Conservation (phyloP, 1,140 invertebrate species). For the Drosophila pruinosa region DNA sequence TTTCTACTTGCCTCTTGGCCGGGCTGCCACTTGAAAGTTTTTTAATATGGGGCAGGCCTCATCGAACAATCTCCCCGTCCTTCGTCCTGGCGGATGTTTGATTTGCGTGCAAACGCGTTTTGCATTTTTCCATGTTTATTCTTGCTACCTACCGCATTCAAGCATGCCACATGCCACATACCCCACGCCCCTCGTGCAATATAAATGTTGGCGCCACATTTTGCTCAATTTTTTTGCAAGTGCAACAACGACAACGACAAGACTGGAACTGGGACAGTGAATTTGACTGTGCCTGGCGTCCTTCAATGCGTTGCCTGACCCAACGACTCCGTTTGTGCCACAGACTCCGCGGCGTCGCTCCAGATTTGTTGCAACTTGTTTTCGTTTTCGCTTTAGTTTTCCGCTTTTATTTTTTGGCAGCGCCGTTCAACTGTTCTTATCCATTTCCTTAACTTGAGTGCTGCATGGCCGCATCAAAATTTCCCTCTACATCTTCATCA, state of each 20-base stretch:
- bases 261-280: no score
- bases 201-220: slow-evolving; percentile 30
- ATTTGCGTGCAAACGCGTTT: slow-evolving; percentile 37
- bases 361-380: slow-evolving; percentile 37
- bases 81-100: slow-evolving; percentile 12
- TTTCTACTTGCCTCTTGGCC: not conserved
- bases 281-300: slow-evolving; percentile 8
- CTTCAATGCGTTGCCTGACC: slow-evolving; percentile 42
- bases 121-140: slow-evolving; percentile 45
- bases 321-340: slow-evolving; percentile 51
- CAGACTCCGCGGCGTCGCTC: slow-evolving; percentile 52
- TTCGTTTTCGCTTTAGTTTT: slow-evolving; percentile 1
- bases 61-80: not conserved
- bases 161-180: not conserved
- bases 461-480: not conserved
- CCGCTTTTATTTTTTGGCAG: slow-evolving; percentile 13
- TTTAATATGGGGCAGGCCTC: slow-evolving; percentile 23
- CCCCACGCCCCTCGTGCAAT: not conserved
- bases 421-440: not conserved
- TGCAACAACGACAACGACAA: no score
- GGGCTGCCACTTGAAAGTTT: slow-evolving; percentile 38
- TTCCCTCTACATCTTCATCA: not conserved
- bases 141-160: slow-evolving; percentile 14
- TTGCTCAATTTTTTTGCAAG: not conserved
- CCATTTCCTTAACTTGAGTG: slow-evolving; percentile 6